These are phyloP conservation scores for Epicampocera succincta DNA, from an alignment of 2,888 invertebrate genomes.

Conservation along the genomic window DNA sequence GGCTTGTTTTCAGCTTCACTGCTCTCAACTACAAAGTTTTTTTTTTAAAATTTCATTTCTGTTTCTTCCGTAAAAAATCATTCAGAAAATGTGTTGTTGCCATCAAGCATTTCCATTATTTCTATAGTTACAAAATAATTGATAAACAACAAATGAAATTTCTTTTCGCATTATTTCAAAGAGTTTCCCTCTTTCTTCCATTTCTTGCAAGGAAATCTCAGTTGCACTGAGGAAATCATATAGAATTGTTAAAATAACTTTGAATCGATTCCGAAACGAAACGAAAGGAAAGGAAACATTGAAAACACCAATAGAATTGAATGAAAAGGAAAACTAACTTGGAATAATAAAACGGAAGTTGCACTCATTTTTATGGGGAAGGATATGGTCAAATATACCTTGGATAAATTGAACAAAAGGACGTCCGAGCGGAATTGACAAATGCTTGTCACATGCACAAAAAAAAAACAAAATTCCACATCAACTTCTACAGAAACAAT, in stretches of 20 bases:
- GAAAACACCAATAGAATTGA: neutral
- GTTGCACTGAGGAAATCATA: slow-evolving; percentile 60
- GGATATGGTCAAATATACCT: slow-evolving; percentile 57
- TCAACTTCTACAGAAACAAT: neutral
- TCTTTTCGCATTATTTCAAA: slow-evolving; percentile 24
- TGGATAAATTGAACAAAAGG: slow-evolving; percentile 43
- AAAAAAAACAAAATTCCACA: neutral
- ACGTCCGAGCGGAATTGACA: slow-evolving; percentile 9
- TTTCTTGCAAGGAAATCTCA: slow-evolving; percentile 51
- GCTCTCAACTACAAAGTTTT: no score
- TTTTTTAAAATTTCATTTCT: no score
- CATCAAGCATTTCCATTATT: no score
- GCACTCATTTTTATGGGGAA: slow-evolving; percentile 38
- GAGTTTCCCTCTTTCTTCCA: neutral
- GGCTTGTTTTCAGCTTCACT: no score
- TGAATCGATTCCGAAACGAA: slow-evolving; percentile 22
- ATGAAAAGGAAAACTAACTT: slow-evolving; percentile 44
- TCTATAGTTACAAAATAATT: neutral
- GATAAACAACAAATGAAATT: slow-evolving; percentile 3
- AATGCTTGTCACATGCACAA: neutral
- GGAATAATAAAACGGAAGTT: slow-evolving; percentile 39
- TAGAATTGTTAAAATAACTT: slow-evolving; percentile 23
- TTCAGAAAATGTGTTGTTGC: no score
- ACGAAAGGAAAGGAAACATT: neutral
- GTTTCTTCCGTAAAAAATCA: no score